These are phyloP conservation scores for Pseudochromis fuscus DNA, from an alignment of 2,797 vertebrate genomes.

Conservation along the genomic window DNA sequence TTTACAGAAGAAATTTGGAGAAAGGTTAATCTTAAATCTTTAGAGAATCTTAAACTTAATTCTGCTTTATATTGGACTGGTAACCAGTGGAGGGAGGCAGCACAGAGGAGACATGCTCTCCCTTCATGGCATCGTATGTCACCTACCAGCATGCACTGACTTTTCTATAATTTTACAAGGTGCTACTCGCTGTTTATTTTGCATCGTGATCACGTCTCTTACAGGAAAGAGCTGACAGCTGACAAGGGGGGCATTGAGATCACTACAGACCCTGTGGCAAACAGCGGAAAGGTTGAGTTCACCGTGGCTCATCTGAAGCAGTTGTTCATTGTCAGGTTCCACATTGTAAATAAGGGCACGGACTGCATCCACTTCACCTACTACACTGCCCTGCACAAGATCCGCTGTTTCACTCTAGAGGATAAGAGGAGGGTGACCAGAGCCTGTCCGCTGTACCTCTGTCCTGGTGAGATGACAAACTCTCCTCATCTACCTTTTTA, in stretches of 20 bases:
- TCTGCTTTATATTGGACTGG: no score
- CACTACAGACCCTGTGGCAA: slow-evolving; percentile 65
- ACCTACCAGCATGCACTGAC: not conserved
- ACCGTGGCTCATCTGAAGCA: slow-evolving; percentile 25
- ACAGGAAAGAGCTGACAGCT: slow-evolving; percentile 81
- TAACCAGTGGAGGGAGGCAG: no score
- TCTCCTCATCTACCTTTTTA: not conserved
- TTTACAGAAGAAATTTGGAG: no score
- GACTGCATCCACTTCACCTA: slow-evolving; percentile 81
- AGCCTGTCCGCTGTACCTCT: slow-evolving; percentile 79
- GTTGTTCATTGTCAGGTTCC: slow-evolving; percentile 63
- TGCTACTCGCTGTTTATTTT: not conserved
- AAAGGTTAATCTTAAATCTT: no score
- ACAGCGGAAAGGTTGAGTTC: slow-evolving; percentile 78
- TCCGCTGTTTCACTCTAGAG: slow-evolving; percentile 79
- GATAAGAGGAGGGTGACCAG: slow-evolving; percentile 78
- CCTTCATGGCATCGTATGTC: not conserved
- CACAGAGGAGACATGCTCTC: no score
- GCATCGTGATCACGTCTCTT: slow-evolving; percentile 8
- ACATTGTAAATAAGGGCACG: slow-evolving; percentile 83
- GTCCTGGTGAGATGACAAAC: slow-evolving; percentile 83
- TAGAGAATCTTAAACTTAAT: no score
- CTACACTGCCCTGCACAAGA: slow-evolving; percentile 76
- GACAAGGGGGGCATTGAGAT: slow-evolving; percentile 88
- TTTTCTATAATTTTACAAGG: not conserved